phyloP scores from a whole-genome alignment of 37 sponge, comb jelly and placozoan species.

The Ianthella basta region DNA sequence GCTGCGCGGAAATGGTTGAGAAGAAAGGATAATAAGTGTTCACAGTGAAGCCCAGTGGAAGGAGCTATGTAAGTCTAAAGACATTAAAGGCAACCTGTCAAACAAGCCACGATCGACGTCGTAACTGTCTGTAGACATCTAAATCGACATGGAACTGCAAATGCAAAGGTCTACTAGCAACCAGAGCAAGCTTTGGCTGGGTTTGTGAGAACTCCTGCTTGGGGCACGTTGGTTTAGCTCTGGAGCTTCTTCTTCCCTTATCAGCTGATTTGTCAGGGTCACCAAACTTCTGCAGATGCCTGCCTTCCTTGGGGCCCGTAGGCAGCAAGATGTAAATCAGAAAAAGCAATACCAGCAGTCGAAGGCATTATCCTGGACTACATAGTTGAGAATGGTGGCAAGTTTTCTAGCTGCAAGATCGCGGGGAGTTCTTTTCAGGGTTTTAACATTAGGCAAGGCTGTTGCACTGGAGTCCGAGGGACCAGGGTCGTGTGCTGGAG shows the following conservation, averaged over 20 bases:
- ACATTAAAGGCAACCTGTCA: too few species aligned
- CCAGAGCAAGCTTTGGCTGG: too few species aligned
- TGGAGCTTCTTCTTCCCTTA: neutral
- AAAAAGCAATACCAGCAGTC: neutral
- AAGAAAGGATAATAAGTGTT: too few species aligned
- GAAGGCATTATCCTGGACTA: neutral
- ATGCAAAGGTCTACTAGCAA: too few species aligned
- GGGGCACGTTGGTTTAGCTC: neutral
- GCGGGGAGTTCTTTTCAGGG: neutral
- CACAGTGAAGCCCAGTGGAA: too few species aligned
- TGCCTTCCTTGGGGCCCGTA: neutral
- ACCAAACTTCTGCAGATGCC: neutral
- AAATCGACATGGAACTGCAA: too few species aligned
- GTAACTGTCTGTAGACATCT: too few species aligned
- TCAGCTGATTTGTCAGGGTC: neutral
- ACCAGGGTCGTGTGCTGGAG: neutral
- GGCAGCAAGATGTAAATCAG: neutral
- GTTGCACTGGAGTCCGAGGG: neutral
- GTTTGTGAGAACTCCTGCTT: too few species aligned
- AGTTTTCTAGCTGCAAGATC: neutral
- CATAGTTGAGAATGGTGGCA: neutral
- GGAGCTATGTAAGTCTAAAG: too few species aligned
- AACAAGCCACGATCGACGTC: too few species aligned
- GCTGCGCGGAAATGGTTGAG: too few species aligned
- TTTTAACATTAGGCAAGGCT: neutral